Percentiles rank a stretch among this genome's conserved stretches.
Evolutionary conservation across 2,888 invertebrate species (phyloP).

Genomic region (Lepidochrysops patricia): DNA sequence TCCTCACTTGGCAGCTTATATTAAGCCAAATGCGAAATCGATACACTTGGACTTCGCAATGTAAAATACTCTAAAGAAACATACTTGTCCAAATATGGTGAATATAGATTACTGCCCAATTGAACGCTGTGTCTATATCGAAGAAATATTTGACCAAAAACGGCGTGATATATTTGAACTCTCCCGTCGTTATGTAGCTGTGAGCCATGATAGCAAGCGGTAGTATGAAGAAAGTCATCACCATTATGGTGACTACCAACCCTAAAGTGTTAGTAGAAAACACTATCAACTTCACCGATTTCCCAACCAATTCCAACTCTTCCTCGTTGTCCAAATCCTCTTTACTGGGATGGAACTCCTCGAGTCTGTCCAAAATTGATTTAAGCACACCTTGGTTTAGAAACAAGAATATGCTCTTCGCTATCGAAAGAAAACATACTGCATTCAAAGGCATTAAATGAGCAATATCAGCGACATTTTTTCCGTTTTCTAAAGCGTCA

Average conservation of each 20-base stretch:
- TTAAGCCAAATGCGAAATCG: background rate
- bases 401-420: background rate
- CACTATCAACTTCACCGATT: constrained; percentile 33
- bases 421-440: background rate
- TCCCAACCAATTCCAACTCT: constrained; percentile 27
- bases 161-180: constrained; percentile 35
- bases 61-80: constrained; percentile 21
- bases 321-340: background rate
- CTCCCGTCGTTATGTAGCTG: constrained; percentile 33
- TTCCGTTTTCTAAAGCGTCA: background rate
- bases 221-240: constrained; percentile 34
- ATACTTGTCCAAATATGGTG: constrained; percentile 45
- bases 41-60: background rate
- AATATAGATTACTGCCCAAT: constrained; percentile 43
- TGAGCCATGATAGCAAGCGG: constrained; percentile 38
- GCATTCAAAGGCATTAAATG: background rate
- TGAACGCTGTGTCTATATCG: constrained; percentile 34
- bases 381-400: background rate
- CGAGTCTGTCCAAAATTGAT: background rate
- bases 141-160: constrained; percentile 44
- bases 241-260: constrained; percentile 28
- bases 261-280: constrained; percentile 30
- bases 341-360: background rate
- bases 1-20: constrained; percentile 17
- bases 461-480: background rate